phyloP scores from a whole-genome alignment of 2,888 invertebrate genomes.

The Tenthredo notha region DNA sequence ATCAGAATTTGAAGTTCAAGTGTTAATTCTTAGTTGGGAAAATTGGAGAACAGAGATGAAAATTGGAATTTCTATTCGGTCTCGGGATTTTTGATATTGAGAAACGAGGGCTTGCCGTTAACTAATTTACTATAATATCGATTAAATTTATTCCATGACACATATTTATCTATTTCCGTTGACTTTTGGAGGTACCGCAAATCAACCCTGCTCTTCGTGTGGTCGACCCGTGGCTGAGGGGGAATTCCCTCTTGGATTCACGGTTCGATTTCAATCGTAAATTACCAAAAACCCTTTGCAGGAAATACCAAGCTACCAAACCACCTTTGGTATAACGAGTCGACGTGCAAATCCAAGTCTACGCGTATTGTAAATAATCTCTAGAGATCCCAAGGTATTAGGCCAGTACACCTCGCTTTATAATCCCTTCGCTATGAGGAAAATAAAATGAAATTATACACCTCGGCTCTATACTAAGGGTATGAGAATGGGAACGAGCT shows the following conservation, averaged over 20 bases:
- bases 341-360: conserved; percentile 31
- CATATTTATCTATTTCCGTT: conserved; percentile 45
- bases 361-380: conserved; percentile 46
- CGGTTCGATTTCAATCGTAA: conserved; percentile 51
- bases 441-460: conserved; percentile 45
- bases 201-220: conserved; percentile 47
- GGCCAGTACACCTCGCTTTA: conserved; percentile 24
- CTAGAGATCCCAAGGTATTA: conserved; percentile 18
- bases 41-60: no score
- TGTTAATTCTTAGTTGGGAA: not conserved
- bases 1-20: not conserved
- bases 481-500: not conserved
- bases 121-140: not conserved
- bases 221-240: conserved; percentile 43
- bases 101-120: not conserved
- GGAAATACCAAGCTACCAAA: not conserved
- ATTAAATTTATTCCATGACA: not conserved
- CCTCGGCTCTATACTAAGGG: not conserved
- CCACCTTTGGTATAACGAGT: not conserved
- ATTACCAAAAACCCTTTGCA: conserved; percentile 35
- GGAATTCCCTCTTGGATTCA: conserved; percentile 38
- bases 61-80: no score
- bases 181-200: conserved; percentile 44
- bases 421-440: conserved; percentile 31
- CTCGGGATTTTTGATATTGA: not conserved